phyloP scores from a whole-genome alignment of 2,113 vertebrate genomes.

The Atlantisia rogersi region DNA sequence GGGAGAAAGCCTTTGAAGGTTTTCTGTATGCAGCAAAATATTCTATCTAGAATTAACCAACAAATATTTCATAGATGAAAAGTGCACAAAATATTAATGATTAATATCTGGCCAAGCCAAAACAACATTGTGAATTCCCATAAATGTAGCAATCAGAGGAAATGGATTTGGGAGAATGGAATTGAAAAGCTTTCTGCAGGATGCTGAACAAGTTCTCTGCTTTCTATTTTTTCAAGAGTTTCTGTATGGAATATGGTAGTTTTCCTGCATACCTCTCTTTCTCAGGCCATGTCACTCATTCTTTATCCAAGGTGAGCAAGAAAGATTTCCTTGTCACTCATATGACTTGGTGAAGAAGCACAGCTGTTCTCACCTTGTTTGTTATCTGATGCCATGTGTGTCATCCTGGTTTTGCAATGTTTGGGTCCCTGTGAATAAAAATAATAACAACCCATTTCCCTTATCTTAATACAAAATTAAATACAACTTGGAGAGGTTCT shows the following conservation, averaged over 20 bases:
- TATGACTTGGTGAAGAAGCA: not conserved
- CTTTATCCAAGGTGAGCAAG: not conserved
- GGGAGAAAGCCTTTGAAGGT: not conserved
- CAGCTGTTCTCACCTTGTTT: not conserved
- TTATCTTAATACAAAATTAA: not conserved
- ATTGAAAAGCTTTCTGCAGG: not conserved
- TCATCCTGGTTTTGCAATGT: not conserved
- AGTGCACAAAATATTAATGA: not conserved
- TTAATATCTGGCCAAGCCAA: not conserved
- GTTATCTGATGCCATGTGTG: not conserved
- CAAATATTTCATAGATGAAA: not conserved
- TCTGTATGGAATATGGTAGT: not conserved
- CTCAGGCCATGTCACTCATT: not conserved
- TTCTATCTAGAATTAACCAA: not conserved
- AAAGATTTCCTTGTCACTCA: not conserved
- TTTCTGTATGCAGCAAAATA: not conserved
- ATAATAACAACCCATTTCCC: not conserved
- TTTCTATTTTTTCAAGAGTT: not conserved
- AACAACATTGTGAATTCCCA: not conserved
- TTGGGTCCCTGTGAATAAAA: not conserved
- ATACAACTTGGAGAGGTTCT: not conserved
- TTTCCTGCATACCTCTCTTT: not conserved
- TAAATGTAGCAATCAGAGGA: not conserved
- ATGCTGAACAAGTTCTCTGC: not conserved
- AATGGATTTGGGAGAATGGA: not conserved